A percentile compares a stretch with the other conserved stretches of the same genome.
Evolutionary conservation across 2,113 vertebrate species (phyloP).

Genomic region (Psittacara wagleri): DNA sequence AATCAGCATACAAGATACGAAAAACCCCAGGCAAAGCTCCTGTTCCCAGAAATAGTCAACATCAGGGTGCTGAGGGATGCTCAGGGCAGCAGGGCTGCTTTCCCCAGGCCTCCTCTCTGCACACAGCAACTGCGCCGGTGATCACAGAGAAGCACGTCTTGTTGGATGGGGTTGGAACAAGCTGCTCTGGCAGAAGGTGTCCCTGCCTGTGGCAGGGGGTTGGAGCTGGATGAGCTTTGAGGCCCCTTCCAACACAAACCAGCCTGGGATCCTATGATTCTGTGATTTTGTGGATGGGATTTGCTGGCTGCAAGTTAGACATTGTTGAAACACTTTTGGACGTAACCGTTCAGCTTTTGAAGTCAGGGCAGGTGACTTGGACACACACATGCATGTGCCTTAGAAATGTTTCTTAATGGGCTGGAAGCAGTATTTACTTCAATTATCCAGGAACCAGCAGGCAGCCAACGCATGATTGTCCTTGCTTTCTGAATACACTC

Average conservation of each 20-base stretch:
- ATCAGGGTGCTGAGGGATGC: neutral
- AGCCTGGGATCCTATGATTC: neutral
- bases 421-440: neutral
- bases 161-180: neutral
- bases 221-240: neutral
- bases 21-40: neutral
- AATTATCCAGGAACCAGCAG: neutral
- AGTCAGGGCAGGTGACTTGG: neutral
- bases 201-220: neutral
- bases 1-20: neutral
- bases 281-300: neutral
- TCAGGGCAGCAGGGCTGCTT: neutral
- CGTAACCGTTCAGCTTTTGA: neutral
- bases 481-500: neutral
- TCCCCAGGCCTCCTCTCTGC: neutral
- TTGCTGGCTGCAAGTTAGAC: neutral
- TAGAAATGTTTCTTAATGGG: neutral
- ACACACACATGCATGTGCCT: no score
- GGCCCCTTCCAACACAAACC: neutral
- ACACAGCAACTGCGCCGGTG: accelerated
- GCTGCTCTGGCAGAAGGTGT: neutral
- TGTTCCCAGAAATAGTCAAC: neutral
- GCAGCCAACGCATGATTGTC: accelerated
- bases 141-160: accelerated
- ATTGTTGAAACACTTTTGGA: neutral